Evolutionary conservation across 1,140 invertebrate species (phyloP), one percentile per base, ranked within the genome.

Genomic region (Drosophila insularis): DNA sequence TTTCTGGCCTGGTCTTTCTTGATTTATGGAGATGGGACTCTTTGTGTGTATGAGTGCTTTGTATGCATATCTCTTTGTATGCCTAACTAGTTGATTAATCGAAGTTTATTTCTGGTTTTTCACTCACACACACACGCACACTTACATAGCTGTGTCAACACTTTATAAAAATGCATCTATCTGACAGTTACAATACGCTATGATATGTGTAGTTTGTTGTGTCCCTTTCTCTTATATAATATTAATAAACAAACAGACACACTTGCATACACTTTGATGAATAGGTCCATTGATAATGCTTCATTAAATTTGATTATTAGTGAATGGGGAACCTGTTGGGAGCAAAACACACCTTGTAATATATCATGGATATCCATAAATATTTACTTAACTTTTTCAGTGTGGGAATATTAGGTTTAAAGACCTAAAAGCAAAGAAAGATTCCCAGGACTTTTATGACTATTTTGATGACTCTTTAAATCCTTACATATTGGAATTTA

Each of bases 21-120:
- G 58, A 80, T 74, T 81, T 50, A 50, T 50, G 43, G 43, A 50
- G 43, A 50, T 50, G 43, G 43, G 60, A 76, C 71, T 71, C 75
- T 58, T 80, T 60, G 40, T 46, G 54, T 31, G 60, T 13, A 35
- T 35, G 32, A 13, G 35, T 37, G 35, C 17, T 37, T 11, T 21
- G 17, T 37, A 27, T 27, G 23, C 23, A 27, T 27, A 17, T 59
- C 39, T 81, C 84, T 78, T 81, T 86, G 61, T 81, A 39, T 50
- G 43, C 43, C 43, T 50, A 50, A 50, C 43, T 67, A 87, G 70
- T 78, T 81, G 82, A 85, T 85, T 85, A 87, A 85, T 85, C 82
- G 39, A 35, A 60, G 53, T 84, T 85, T 85, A 80, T 84, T 85
- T 84, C 54, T 69, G 65, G 19, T 21, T 39, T 32, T 63, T 17